Conservation (phyloP, 2,888 invertebrate genomes). For the Ophion obscuratus region DNA sequence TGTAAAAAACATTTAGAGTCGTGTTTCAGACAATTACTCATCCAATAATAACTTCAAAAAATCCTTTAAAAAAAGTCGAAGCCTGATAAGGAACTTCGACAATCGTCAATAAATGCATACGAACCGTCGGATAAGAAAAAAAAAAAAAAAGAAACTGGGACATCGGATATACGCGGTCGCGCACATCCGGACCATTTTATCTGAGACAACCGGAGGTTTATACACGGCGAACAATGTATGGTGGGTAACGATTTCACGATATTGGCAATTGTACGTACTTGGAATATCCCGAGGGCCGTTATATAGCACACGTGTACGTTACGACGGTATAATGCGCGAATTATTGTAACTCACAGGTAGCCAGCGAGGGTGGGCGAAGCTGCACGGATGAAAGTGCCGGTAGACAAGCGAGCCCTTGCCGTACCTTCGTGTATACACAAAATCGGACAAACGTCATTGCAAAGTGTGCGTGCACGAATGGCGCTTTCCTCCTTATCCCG, state of each 20-base stretch:
- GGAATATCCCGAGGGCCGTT: conserved; percentile 58
- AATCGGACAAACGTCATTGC: not conserved
- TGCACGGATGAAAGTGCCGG: conserved; percentile 31
- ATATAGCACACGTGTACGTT: conserved; percentile 60
- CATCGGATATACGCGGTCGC: conserved; percentile 29
- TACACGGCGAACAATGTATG: conserved; percentile 34
- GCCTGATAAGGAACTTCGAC: too few relatives aligned
- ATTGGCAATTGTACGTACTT: conserved; percentile 62
- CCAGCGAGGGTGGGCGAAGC: conserved; percentile 16
- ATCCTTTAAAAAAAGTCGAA: too few relatives aligned
- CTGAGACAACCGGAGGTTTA: conserved; percentile 7
- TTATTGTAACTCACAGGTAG: conserved; percentile 55
- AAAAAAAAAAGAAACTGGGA: conserved; percentile 15
- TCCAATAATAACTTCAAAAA: too few relatives aligned
- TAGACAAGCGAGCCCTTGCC: conserved; percentile 19
- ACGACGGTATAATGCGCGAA: conserved; percentile 63
- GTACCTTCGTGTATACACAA: not conserved
- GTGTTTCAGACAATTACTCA: too few relatives aligned
- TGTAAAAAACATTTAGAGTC: too few relatives aligned
- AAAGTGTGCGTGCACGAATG: not conserved
- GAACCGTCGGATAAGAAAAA: not conserved
- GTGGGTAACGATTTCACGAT: conserved; percentile 59
- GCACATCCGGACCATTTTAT: conserved; percentile 36
- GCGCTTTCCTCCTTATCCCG: conserved; percentile 59
- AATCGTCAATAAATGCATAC: not conserved